These are phyloP conservation scores for Podarcis muralis DNA, from an alignment of 2,113 vertebrate genomes.

Conservation along the genomic window DNA sequence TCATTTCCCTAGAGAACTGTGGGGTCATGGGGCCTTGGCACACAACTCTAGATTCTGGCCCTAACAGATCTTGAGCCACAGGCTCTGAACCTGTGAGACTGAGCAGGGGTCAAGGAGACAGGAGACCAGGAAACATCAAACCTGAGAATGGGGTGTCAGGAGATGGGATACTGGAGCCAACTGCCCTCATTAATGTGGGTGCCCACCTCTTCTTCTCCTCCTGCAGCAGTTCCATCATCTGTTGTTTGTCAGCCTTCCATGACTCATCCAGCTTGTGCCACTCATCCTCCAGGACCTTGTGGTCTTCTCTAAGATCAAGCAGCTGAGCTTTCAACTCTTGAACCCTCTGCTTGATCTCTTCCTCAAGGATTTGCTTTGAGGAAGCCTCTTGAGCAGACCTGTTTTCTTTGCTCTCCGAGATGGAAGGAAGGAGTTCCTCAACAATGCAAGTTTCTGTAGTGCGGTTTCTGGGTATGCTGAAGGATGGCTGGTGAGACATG, in stretches of 20 bases:
- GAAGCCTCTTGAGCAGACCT: neutral
- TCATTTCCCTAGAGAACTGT: too few species aligned
- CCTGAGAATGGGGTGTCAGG: neutral
- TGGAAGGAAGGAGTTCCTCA: neutral
- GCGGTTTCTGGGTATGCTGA: neutral
- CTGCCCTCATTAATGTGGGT: neutral
- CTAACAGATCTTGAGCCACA: neutral
- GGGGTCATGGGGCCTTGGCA: too few species aligned
- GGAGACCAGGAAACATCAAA: neutral
- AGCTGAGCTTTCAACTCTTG: neutral
- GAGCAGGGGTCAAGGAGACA: neutral
- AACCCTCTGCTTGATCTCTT: neutral
- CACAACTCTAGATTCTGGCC: neutral
- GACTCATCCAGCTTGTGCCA: neutral
- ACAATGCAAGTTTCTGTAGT: neutral
- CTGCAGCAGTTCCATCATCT: slow-evolving; percentile 23
- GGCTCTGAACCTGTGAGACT: neutral
- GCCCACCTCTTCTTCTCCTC: slow-evolving; percentile 27
- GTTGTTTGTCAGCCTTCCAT: neutral
- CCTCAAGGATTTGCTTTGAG: neutral
- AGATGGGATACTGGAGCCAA: neutral
- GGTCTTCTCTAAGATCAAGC: neutral
- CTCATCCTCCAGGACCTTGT: neutral
- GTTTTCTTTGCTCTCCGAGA: neutral
- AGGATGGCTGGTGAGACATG: neutral